phyloP scores from a whole-genome alignment of 2,888 invertebrate genomes.

The Griposia aprilina region DNA sequence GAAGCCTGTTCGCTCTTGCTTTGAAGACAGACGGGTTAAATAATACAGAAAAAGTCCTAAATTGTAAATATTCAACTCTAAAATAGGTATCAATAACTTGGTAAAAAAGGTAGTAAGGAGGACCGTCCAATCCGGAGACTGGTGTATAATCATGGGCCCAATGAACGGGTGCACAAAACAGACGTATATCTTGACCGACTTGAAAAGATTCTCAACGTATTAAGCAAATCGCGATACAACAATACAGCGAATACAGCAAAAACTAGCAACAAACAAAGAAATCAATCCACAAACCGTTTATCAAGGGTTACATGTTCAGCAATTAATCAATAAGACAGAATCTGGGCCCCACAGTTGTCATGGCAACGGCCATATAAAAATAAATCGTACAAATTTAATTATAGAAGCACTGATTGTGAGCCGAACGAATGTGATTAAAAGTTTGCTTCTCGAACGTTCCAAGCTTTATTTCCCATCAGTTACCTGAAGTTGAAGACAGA shows the following conservation, averaged over 20 bases:
- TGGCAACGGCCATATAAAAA: constrained; percentile 72
- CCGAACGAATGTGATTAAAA: constrained; percentile 57
- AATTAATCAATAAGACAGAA: constrained; percentile 84
- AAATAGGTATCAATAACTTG: neutral
- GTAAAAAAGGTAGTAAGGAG: neutral
- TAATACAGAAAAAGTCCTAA: neutral
- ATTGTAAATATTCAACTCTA: neutral
- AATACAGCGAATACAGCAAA: constrained; percentile 39
- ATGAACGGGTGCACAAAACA: neutral
- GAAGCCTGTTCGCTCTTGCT: too few relatives aligned
- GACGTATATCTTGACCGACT: neutral
- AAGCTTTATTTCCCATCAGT: constrained; percentile 36
- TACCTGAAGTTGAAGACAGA: constrained; percentile 53
- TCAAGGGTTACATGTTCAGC: constrained; percentile 75
- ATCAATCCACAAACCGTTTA: constrained; percentile 67
- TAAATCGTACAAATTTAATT: constrained; percentile 65
- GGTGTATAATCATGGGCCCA: neutral
- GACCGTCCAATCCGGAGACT: neutral
- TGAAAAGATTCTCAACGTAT: neutral
- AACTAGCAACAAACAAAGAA: constrained; percentile 55
- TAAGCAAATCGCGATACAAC: constrained; percentile 23
- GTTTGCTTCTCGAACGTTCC: constrained; percentile 46
- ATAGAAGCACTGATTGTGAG: constrained; percentile 49
- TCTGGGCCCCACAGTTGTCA: constrained; percentile 71
- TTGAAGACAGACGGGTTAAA: neutral